phyloP scores from a whole-genome alignment of 2,888 invertebrate species.

The Villa cingulata region DNA sequence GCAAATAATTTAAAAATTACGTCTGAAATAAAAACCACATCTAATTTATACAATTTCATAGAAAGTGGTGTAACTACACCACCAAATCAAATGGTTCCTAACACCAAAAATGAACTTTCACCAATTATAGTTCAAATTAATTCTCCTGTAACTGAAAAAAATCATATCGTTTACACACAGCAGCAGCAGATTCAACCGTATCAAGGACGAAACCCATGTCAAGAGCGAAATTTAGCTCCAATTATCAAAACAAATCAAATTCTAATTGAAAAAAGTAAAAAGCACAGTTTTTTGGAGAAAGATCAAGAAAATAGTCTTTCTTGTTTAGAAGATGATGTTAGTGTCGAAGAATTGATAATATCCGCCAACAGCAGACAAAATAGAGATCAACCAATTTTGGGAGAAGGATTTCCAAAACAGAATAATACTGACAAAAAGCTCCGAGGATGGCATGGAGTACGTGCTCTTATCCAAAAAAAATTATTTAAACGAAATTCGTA shows the following conservation, averaged over 20 bases:
- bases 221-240: slow-evolving; percentile 54
- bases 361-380: slow-evolving; percentile 18
- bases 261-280: slow-evolving; percentile 32
- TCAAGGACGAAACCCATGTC: slow-evolving; percentile 72
- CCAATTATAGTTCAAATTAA: slow-evolving; percentile 12
- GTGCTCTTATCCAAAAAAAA: slow-evolving; percentile 34
- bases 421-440: slow-evolving; percentile 33
- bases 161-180: slow-evolving; percentile 30
- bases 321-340: slow-evolving; percentile 33
- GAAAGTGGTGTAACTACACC: slow-evolving; percentile 28
- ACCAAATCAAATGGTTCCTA: slow-evolving; percentile 30
- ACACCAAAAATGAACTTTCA: slow-evolving; percentile 17
- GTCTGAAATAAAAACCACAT: neutral
- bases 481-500: slow-evolving; percentile 30
- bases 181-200: slow-evolving; percentile 61
- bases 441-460: slow-evolving; percentile 34
- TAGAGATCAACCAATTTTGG: slow-evolving; percentile 23
- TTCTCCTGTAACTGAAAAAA: slow-evolving; percentile 24
- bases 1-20: slow-evolving; percentile 24
- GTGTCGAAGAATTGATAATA: slow-evolving; percentile 32
- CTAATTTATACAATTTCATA: slow-evolving; percentile 18
- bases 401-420: slow-evolving; percentile 35
- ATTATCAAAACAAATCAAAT: slow-evolving; percentile 22
- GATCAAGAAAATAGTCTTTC: slow-evolving; percentile 31
- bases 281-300: slow-evolving; percentile 30